Base-by-base conservation (phyloP, 2,797 vertebrate species). In the Siniperca undulata region DNA sequence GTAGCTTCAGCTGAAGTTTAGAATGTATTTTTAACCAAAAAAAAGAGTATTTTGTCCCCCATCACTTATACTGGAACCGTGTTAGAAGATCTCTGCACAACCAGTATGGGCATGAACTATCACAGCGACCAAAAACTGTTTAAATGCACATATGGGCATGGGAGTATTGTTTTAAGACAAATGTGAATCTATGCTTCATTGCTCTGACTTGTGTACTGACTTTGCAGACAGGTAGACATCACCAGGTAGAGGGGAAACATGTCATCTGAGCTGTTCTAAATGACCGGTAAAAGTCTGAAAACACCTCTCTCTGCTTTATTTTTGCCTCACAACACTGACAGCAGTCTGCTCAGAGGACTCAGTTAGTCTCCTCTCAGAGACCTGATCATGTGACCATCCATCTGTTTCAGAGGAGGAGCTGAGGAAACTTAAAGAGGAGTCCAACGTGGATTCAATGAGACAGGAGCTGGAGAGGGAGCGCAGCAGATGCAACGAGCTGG, bases 401-500 rank as follows among this genome's bases (percentile, higher is more conserved):
- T 75, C 7, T 87, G 82, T 86, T 84, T 74, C 95, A 99, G 98
- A 99, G 95, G 98, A 99, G 89, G 98, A 99, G 91, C 95, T 99
- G 83, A 96, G 95, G 92, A 99, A 99, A 81, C 95, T 99, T 17
- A 90, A 96, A 58, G 98, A 99, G 77, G 98, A 99, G 88, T 96
- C 96, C 13, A 97, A 96, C 0, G 80, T 97, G 1, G 98, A 99
- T 79, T 93, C 86, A 0, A 93, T 99, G 89, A 96, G 94, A 55
- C 97, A 97, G 91, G 98, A 99, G 81, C 96, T 99, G 84, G 98
- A 99, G 87, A 97, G 96, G 65, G 98, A 99, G 83, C 96, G 97
- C 56, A 91, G 94, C 84, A 96, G 95, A 71, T 94, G 97, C 73
- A 50, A 94, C 0, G 98, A 99, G 82, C 94, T 99, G 82, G 98